These are phyloP conservation scores for Thereva nobilitata DNA, from an alignment of 2,888 invertebrate species.

Conservation along the genomic window DNA sequence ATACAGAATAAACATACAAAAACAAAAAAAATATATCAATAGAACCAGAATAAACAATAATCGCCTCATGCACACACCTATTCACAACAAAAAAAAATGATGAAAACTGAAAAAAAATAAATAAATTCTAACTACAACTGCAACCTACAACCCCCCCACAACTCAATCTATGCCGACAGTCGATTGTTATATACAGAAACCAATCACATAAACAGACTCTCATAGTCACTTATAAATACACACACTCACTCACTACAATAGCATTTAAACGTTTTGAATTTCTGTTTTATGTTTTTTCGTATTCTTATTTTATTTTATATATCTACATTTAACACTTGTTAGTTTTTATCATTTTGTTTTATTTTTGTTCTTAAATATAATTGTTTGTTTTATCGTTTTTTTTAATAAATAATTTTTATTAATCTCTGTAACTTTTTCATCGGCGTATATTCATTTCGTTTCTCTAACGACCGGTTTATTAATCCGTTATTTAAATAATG, in stretches of 20 bases:
- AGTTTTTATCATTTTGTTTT: conserved; percentile 27
- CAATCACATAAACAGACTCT: conserved; percentile 22
- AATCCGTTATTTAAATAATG: background rate
- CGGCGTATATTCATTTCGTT: conserved; percentile 11
- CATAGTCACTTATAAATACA: background rate
- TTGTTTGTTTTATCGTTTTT: background rate
- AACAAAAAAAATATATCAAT: conserved; percentile 17
- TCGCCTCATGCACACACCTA: conserved; percentile 41
- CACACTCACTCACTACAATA: conserved; percentile 38
- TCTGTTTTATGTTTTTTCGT: conserved; percentile 30
- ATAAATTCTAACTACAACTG: conserved; percentile 38
- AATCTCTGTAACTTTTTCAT: conserved; percentile 26
- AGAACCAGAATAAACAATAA: conserved; percentile 33
- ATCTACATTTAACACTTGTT: conserved; percentile 10
- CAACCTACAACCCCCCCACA: conserved; percentile 51
- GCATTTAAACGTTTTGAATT: conserved; percentile 19
- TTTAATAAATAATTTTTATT: conserved; percentile 17
- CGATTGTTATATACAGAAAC: conserved; percentile 52
- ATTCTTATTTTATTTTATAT: conserved; percentile 30
- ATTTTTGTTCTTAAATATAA: conserved; percentile 13
- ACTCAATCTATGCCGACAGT: conserved; percentile 66
- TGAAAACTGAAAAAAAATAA: background rate
- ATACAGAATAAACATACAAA: conserved; percentile 34
- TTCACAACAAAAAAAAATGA: conserved; percentile 39
- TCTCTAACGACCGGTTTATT: too few relatives aligned